A percentile compares a stretch with the other conserved stretches of the same genome.
Conservation (phyloP, 37 sponge, comb jelly and placozoan genomes). For the Spongilla lacustris region DNA sequence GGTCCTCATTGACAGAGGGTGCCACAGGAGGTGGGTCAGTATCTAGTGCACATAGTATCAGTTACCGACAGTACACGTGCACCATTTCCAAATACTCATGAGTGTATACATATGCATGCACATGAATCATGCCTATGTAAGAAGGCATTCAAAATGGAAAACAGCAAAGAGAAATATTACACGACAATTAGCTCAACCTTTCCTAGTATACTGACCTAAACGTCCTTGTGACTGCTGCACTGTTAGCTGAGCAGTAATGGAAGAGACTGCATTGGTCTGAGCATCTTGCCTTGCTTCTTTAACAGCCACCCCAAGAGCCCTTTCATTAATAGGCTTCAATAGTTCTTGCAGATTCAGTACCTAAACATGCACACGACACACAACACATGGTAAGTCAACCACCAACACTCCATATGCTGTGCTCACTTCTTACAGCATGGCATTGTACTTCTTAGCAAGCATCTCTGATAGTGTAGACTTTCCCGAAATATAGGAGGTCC, state of each 20-base stretch:
- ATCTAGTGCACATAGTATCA: too few relatives aligned
- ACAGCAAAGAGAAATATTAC: too few relatives aligned
- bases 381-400: not conserved
- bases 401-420: not conserved
- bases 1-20: constrained; percentile 40
- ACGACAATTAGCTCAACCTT: too few relatives aligned
- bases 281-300: constrained; percentile 79
- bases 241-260: constrained; percentile 31
- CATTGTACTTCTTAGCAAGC: constrained; percentile 85
- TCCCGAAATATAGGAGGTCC: constrained; percentile 93
- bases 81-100: too few relatives aligned
- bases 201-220: constrained; percentile 25
- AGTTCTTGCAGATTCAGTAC: constrained; percentile 61
- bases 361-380: too few relatives aligned
- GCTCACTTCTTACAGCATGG: constrained; percentile 59
- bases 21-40: constrained; percentile 4
- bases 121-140: too few relatives aligned
- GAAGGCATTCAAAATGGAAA: too few relatives aligned
- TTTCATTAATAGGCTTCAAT: constrained; percentile 57
- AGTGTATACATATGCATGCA: too few relatives aligned
- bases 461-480: constrained; percentile 70
- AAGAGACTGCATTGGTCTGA: constrained; percentile 23
- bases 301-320: constrained; percentile 46
- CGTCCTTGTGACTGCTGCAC: constrained; percentile 28
- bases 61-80: too few relatives aligned